Conservation (phyloP, 1,140 invertebrate species). For the Microplitis demolitor region DNA sequence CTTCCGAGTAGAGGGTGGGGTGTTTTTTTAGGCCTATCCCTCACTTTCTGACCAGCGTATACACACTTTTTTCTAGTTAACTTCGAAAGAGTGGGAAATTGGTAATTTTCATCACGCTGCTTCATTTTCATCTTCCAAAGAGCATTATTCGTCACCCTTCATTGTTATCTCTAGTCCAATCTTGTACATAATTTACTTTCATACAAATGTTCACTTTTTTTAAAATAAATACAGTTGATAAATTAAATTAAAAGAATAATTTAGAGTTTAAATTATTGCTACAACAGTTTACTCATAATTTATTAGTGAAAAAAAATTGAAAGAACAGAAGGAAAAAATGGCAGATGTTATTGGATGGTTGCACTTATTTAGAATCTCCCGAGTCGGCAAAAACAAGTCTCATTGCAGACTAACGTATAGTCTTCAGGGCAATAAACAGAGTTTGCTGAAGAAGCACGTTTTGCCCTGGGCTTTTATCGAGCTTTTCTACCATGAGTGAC, state of each 20-base stretch:
- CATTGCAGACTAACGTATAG: background rate
- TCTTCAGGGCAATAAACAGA: constrained; percentile 10
- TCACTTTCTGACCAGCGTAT: background rate
- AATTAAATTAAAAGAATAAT: no score
- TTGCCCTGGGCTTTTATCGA: background rate
- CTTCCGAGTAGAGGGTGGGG: constrained; percentile 28
- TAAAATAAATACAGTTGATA: no score
- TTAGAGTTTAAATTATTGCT: no score
- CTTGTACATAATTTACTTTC: no score
- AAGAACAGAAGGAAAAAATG: background rate
- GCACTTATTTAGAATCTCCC: background rate
- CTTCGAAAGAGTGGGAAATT: constrained; percentile 34
- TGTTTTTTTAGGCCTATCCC: constrained; percentile 1
- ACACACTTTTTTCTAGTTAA: background rate
- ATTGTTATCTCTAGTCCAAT: background rate
- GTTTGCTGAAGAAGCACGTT: constrained; percentile 17
- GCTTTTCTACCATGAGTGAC: constrained; percentile 8
- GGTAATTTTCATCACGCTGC: constrained; percentile 41
- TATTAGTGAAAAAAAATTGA: background rate
- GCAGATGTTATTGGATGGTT: background rate
- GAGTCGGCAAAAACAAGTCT: background rate
- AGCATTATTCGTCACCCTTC: background rate
- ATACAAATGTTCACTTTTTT: no score
- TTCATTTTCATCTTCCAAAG: constrained; percentile 35
- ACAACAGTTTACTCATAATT: no score